Percentiles rank a stretch among this genome's conserved stretches.
Conservation (phyloP, 1,140 invertebrate species). For the Parasteatoda tepidariorum region DNA sequence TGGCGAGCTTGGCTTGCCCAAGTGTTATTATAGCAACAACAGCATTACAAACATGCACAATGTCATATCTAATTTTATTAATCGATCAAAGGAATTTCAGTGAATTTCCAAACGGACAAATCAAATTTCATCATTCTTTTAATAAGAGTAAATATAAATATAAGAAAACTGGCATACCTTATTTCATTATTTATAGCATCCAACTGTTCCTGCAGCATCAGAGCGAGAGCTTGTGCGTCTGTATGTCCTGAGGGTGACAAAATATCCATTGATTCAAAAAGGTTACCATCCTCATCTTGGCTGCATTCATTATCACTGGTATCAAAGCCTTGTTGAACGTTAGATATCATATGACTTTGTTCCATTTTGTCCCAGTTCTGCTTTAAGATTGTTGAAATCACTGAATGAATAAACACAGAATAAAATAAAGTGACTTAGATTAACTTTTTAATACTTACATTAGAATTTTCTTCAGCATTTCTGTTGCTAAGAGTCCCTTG, state of each 20-base stretch:
- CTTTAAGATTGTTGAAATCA: neutral
- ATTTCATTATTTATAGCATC: slow-evolving; percentile 99
- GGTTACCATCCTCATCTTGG: slow-evolving; percentile 78
- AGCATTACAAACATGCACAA: neutral
- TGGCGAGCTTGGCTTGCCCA: no score
- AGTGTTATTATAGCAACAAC: neutral
- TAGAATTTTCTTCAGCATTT: slow-evolving; percentile 12
- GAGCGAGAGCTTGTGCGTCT: slow-evolving; percentile 95
- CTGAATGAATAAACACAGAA: neutral
- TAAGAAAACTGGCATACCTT: no score
- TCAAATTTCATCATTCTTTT: no score
- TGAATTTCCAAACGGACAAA: no score
- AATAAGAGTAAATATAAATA: no score
- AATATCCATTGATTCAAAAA: slow-evolving; percentile 75
- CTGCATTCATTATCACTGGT: slow-evolving; percentile 82
- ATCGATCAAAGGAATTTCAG: neutral
- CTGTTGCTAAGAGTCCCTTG: slow-evolving; percentile 21
- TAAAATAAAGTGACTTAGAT: neutral
- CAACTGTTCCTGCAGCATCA: slow-evolving; percentile 98
- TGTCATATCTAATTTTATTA: neutral
- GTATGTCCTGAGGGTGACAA: slow-evolving; percentile 72
- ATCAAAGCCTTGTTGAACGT: slow-evolving; percentile 90
- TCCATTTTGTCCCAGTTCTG: slow-evolving; percentile 55
- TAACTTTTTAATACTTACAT: neutral
- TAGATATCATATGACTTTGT: slow-evolving; percentile 82